Evolutionary conservation across 2,113 vertebrate species (phyloP).

Genomic region (Rattus norvegicus): GRCr8 NC_086021.1:72519001-72519500

Average conservation of each 20-base stretch:
- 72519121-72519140: neutral
- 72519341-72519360: neutral
- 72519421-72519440: neutral
- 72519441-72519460: neutral
- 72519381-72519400: neutral
- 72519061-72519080: neutral
- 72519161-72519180: neutral
- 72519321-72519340: neutral
- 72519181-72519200: neutral
- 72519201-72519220: neutral
- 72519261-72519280: neutral
- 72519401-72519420: no score
- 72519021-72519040: neutral
- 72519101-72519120: neutral
- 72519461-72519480: neutral
- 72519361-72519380: neutral
- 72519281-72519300: neutral
- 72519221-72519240: neutral
- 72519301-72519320: no score
- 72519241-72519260: neutral
- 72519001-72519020: neutral
- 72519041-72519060: neutral
- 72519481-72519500: neutral
- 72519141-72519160: neutral
- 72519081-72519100: neutral